Evolutionary conservation across 2,797 vertebrate species (phyloP).

Genomic region (Neosalanx taihuensis): DNA sequence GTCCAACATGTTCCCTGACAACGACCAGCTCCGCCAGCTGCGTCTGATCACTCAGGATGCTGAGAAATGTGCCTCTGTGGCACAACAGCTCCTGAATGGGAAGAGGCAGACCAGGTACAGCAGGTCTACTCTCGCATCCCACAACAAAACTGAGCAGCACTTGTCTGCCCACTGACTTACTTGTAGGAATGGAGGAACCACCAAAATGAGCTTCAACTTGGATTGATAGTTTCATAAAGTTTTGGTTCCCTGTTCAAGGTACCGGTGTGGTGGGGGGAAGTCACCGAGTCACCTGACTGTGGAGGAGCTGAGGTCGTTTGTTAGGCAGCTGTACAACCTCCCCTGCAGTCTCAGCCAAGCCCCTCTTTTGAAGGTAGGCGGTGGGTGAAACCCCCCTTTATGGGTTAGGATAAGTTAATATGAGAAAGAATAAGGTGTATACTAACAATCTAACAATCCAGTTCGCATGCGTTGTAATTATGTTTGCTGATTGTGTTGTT

Average conservation of each 20-base stretch:
- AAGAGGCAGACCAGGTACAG: slow-evolving; percentile 90
- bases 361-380: slow-evolving; percentile 83
- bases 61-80: slow-evolving; percentile 89
- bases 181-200: no score
- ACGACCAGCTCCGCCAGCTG: slow-evolving; percentile 88
- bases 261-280: slow-evolving; percentile 87
- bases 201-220: no score
- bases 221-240: background rate
- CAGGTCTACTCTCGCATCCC: slow-evolving; percentile 34
- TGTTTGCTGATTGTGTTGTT: background rate
- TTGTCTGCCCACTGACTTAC: no score
- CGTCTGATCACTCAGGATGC: slow-evolving; percentile 86
- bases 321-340: slow-evolving; percentile 89
- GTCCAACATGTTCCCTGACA: slow-evolving; percentile 84
- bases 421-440: background rate
- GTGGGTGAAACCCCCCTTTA: background rate
- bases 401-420: background rate
- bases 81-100: slow-evolving; percentile 90
- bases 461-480: background rate
- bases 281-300: slow-evolving; percentile 89
- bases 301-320: slow-evolving; percentile 90
- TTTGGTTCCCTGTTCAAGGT: slow-evolving; percentile 65
- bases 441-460: background rate
- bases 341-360: slow-evolving; percentile 89
- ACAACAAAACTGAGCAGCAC: no score